Conservation (phyloP, 92 coral and sea anemone genomes). For the Pocillopora meandrina region DNA sequence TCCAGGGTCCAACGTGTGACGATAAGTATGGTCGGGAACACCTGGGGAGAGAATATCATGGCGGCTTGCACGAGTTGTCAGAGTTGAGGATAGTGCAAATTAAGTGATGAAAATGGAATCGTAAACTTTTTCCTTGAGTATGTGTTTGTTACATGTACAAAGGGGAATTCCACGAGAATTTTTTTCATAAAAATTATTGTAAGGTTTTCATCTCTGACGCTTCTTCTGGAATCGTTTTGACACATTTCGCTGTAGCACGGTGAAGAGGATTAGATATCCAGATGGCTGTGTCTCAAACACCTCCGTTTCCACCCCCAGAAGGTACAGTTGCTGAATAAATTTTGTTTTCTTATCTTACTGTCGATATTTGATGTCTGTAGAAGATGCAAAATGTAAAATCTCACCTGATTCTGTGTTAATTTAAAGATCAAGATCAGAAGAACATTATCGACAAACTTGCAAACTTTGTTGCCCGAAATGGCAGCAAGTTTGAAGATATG, state of each 20-base stretch:
- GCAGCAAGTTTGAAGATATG: conserved; percentile 98
- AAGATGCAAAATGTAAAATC: background rate
- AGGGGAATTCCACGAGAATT: background rate
- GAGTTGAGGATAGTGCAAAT: background rate
- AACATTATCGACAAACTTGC: conserved; percentile 98
- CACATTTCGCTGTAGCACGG: background rate
- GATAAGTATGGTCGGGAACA: too few species aligned
- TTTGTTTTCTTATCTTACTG: background rate
- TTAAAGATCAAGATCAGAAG: conserved; percentile 88
- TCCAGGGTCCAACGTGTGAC: background rate
- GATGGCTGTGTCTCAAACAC: conserved; percentile 51
- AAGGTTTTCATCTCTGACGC: background rate
- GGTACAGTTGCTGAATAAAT: background rate
- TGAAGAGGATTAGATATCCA: background rate
- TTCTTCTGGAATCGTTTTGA: background rate
- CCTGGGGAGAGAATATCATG: conserved; percentile 2
- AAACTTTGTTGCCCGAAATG: conserved; percentile 99
- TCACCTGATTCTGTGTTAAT: background rate
- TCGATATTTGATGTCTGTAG: background rate
- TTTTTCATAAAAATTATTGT: background rate
- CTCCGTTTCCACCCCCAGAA: conserved; percentile 46
- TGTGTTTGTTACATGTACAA: background rate
- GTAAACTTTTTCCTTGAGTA: background rate
- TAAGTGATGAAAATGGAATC: background rate
- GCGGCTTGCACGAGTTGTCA: conserved; percentile 22